phyloP scores from a whole-genome alignment of 53 echinoderm and acorn worm genomes.

The Echinometra lucunter region DNA sequence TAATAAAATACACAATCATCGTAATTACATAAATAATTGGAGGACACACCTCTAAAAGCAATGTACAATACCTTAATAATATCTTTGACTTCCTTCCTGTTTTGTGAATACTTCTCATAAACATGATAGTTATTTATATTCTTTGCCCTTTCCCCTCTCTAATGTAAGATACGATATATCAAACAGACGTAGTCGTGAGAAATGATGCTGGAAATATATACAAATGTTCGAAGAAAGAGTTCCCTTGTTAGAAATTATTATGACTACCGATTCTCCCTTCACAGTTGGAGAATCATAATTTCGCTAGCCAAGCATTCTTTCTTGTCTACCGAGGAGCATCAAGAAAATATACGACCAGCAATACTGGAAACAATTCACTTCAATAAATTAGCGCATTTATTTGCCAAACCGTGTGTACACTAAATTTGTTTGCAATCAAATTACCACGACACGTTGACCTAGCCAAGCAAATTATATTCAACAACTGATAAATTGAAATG shows the following conservation, averaged over 20 bases:
- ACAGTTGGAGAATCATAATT: neutral
- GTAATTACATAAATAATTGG: too few relatives aligned
- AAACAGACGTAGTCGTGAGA: neutral
- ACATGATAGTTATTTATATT: neutral
- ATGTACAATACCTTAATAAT: too few relatives aligned
- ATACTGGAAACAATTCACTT: neutral
- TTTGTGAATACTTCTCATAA: too few relatives aligned
- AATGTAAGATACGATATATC: neutral
- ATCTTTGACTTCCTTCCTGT: too few relatives aligned
- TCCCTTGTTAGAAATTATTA: neutral
- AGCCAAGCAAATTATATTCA: neutral
- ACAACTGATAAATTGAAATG: neutral
- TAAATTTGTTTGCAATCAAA: neutral
- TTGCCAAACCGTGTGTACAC: neutral
- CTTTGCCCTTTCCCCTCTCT: neutral
- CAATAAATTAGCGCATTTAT: slow-evolving; percentile 46
- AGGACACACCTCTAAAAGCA: too few relatives aligned
- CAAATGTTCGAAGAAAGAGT: neutral
- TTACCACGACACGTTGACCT: slow-evolving; percentile 16
- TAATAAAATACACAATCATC: too few relatives aligned
- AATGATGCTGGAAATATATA: neutral
- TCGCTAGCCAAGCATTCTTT: neutral
- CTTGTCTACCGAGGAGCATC: neutral
- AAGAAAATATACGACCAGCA: neutral
- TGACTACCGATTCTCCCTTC: neutral